Percentiles rank a stretch among this genome's conserved stretches.
phyloP scores from a whole-genome alignment of 2,113 vertebrate genomes.

The Ivindomyrus marchei region DNA sequence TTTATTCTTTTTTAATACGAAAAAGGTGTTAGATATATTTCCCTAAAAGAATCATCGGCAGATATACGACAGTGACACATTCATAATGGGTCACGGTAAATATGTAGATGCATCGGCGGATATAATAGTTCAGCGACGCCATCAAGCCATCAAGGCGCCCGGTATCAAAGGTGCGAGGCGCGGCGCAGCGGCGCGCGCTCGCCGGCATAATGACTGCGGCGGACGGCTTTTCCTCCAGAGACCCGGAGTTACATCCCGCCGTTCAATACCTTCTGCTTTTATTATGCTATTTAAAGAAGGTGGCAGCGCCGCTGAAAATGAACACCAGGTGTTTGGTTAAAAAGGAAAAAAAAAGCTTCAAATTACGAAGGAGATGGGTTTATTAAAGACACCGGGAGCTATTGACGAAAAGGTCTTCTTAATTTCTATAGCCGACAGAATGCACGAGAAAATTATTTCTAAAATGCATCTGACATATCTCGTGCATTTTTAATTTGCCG shows the following conservation, averaged over 20 bases:
- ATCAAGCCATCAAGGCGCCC: background rate
- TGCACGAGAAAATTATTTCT: background rate
- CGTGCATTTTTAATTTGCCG: background rate
- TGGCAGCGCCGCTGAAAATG: background rate
- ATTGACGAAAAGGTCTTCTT: background rate
- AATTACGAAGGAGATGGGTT: background rate
- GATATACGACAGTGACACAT: background rate
- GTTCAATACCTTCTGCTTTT: constrained; percentile 3
- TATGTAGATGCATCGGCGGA: background rate
- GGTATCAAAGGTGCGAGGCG: background rate
- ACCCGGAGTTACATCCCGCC: background rate
- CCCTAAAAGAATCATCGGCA: background rate
- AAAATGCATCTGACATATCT: background rate
- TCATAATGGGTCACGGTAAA: background rate
- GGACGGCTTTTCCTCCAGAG: background rate
- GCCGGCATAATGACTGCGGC: background rate
- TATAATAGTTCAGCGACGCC: background rate
- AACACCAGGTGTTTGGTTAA: constrained; percentile 6
- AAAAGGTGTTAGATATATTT: background rate
- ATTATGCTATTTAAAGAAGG: background rate
- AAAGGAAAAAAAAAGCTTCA: background rate
- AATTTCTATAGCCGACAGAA: background rate
- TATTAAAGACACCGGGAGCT: background rate
- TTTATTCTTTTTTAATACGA: background rate
- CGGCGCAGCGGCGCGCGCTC: background rate